Conservation (phyloP, 1,140 invertebrate species). For the Pollicipes pollicipes region DNA sequence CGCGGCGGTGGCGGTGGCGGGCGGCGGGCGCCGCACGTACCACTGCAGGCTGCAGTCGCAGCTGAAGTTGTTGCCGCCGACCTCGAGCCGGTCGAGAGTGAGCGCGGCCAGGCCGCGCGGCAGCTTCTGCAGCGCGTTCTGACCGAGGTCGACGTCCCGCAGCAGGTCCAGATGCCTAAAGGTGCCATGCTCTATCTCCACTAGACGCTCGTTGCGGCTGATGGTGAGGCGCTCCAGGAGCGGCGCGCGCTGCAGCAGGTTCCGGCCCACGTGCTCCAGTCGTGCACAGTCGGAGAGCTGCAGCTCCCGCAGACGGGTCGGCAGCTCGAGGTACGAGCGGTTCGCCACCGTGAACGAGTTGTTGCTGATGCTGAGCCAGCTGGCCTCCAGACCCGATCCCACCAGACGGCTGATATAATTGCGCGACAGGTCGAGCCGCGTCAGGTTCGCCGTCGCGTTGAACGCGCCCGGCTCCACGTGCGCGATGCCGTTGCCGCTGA, state of each 20-base stretch:
- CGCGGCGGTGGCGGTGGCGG: slow-evolving; percentile 15
- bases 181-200: background rate
- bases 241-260: background rate
- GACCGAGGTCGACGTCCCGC: slow-evolving; percentile 11
- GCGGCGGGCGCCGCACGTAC: background rate
- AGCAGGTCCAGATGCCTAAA: slow-evolving; percentile 8
- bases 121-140: slow-evolving; percentile 13
- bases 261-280: background rate
- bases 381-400: background rate
- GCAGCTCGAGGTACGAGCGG: background rate
- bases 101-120: slow-evolving; percentile 10
- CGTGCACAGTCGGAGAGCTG: background rate
- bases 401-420: background rate
- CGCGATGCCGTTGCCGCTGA: background rate
- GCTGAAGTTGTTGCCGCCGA: slow-evolving; percentile 4
- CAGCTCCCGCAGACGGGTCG: background rate
- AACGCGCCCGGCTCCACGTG: background rate
- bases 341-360: slow-evolving; percentile 5
- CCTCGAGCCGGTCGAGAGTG: slow-evolving; percentile 5
- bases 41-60: slow-evolving; percentile 11
- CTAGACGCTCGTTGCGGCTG: background rate
- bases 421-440: background rate
- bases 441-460: background rate
- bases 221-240: background rate
- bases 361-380: background rate